Conservation (phyloP, 2,113 vertebrate species). For the Hydropotes inermis region DNA sequence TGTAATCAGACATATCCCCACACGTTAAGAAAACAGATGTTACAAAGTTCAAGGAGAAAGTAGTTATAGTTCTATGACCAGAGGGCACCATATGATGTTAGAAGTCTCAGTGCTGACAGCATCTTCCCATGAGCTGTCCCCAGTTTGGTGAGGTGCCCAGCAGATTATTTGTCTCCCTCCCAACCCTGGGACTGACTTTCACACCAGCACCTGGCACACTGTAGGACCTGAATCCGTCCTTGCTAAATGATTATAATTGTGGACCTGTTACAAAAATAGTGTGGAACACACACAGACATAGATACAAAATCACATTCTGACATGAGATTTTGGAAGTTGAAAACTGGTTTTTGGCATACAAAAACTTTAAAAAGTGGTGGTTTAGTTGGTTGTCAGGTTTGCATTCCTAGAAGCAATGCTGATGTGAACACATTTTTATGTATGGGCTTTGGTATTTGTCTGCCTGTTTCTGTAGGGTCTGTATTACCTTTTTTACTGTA, state of each 20-base stretch:
- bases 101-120: neutral
- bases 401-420: neutral
- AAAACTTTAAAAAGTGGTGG: neutral
- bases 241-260: neutral
- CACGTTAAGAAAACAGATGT: neutral
- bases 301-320: neutral
- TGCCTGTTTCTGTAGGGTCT: neutral
- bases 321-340: neutral
- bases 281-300: neutral
- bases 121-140: neutral
- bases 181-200: neutral
- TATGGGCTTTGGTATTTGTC: neutral
- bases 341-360: neutral
- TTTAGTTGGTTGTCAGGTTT: neutral
- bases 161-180: neutral
- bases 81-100: neutral
- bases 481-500: neutral
- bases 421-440: neutral
- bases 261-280: neutral
- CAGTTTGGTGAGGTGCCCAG: neutral
- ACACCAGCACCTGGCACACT: neutral
- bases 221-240: neutral
- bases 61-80: neutral
- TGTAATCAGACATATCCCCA: neutral
- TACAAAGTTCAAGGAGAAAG: neutral